Percentiles rank a stretch among this genome's conserved stretches.
Evolutionary conservation across 2,797 vertebrate genomes (phyloP).

Genomic region (Chromobotia macracanthus): DNA sequence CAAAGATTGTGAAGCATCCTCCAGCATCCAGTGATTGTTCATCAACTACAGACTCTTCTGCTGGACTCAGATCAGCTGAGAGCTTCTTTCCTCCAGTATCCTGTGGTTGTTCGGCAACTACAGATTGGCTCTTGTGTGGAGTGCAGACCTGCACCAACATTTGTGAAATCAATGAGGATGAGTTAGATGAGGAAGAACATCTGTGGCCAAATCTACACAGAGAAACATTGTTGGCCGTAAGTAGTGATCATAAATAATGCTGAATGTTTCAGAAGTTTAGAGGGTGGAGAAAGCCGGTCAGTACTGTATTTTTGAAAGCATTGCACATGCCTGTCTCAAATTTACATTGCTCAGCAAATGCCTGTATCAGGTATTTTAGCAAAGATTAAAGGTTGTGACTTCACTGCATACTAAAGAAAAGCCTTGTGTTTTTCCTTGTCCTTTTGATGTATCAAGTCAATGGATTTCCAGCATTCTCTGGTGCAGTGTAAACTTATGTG

Average conservation of each 20-base stretch:
- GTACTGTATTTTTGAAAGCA: too few relatives aligned
- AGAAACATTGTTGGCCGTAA: conserved; percentile 32
- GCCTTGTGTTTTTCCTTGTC: not conserved
- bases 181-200: not conserved
- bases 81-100: too few relatives aligned
- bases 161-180: conserved; percentile 20
- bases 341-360: not conserved
- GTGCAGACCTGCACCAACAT: conserved; percentile 5
- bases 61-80: too few relatives aligned
- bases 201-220: conserved; percentile 9
- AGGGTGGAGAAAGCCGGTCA: too few relatives aligned
- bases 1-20: not conserved
- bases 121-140: conserved; percentile 12
- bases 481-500: too few relatives aligned
- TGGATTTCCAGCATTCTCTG: too few relatives aligned
- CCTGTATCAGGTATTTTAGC: too few relatives aligned
- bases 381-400: too few relatives aligned
- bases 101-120: conserved; percentile 48
- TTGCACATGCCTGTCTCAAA: too few relatives aligned
- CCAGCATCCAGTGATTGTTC: not conserved
- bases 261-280: conserved; percentile 38
- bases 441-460: not conserved
- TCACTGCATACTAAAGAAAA: not conserved
- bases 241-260: conserved; percentile 36
- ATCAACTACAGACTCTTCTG: not conserved